Base-by-base conservation (phyloP, 2,797 vertebrate species). In the Tapirus indicus region DNA sequence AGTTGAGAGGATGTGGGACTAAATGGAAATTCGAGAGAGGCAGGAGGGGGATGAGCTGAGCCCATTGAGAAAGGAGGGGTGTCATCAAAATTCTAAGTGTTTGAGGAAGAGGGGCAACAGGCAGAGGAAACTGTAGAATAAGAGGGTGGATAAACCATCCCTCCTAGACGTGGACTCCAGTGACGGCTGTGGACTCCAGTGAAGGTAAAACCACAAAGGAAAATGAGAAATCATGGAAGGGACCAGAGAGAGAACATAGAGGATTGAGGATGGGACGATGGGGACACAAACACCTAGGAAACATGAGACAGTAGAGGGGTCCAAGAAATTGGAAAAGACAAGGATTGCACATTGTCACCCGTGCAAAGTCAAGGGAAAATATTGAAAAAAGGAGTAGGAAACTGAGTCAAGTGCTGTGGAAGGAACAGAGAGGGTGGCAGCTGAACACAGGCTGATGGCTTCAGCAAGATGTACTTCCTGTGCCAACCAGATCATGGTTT, bases 381-480 rank as follows among this genome's bases (percentile, higher is more conserved):
- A 17, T 11, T 23, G 16, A 52, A 7, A 52, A 5, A n/a, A 20
- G 32, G 12, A 25, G 23, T n/a, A 6, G 92, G 72, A 38, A 58
- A 29, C 17, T 10, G 25, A 44, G 62, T 29, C 38, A 29, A 17
- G n/a, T 52, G 68, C n/a, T n/a, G 1, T 7, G 10, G 25, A 68
- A 58, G 49, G 35, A 41, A 20, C 41, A 1, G 85, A 52, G 41
- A 3, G 0, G 41, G n/a, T 6, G 14, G 29, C 10, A 21, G 23
- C 12, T 0, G 7, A 20, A 2, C 38, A 11, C 0, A 2, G 29
- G 12, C 60, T 41, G 11, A 41, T 1, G 0, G 21, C 17, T 5
- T 47, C 91, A 27, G 54, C 0, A 0, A 23, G 38, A 69, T 21
- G 72, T 23, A 6, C 20, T 6, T 88, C 54, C 56, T 62, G 32